phyloP scores from a whole-genome alignment of 2,888 invertebrate genomes.

The Diaprepes abbreviatus region DNA sequence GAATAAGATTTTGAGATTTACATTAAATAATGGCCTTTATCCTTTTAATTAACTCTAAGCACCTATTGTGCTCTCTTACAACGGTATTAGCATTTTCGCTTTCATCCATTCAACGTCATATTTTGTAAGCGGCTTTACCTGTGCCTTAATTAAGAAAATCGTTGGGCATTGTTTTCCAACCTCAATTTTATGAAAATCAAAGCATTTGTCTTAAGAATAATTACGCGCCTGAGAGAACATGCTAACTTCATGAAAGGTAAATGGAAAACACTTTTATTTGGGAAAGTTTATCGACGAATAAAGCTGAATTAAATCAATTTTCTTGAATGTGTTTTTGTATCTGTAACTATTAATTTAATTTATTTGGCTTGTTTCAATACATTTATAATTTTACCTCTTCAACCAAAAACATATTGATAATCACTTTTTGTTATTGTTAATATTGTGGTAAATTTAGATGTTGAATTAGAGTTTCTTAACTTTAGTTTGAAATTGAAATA shows the following conservation, averaged over 20 bases:
- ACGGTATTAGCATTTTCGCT: background rate
- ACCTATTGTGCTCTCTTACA: slow-evolving; percentile 7
- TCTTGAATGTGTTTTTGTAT: too few species aligned
- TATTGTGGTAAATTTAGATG: too few species aligned
- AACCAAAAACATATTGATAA: too few species aligned
- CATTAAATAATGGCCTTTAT: background rate
- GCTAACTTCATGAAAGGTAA: background rate
- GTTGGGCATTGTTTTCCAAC: slow-evolving; percentile 13
- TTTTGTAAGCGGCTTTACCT: slow-evolving; percentile 19
- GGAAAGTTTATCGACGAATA: too few species aligned
- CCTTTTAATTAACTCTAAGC: slow-evolving; percentile 10
- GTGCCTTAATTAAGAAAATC: slow-evolving; percentile 13
- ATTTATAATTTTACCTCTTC: too few species aligned
- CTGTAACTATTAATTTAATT: too few species aligned
- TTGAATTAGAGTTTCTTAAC: too few species aligned
- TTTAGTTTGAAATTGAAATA: too few species aligned
- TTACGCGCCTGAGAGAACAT: background rate
- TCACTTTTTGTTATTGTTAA: too few species aligned
- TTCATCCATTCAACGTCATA: slow-evolving; percentile 8
- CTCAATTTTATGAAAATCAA: background rate
- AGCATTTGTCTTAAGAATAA: background rate
- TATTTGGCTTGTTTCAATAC: too few species aligned
- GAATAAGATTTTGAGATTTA: background rate
- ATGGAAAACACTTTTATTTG: background rate
- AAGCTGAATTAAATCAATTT: too few species aligned